Conservation (phyloP, 2,113 vertebrate genomes). For the Nymphicus hollandicus region DNA sequence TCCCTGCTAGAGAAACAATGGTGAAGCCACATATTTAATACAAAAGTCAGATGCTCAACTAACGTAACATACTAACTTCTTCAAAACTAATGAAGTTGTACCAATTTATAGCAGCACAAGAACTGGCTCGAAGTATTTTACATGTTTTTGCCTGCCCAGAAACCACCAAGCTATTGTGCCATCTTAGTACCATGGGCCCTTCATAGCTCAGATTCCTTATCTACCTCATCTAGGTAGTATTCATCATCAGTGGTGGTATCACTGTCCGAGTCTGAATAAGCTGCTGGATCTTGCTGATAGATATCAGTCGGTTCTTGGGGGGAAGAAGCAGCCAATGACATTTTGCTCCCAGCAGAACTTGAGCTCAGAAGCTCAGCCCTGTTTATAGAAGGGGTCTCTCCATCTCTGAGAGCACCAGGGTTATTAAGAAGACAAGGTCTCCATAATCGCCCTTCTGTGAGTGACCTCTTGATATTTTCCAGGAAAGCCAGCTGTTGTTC, state of each 20-base stretch:
- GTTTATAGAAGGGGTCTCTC: background rate
- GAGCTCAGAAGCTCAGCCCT: conserved; percentile 51
- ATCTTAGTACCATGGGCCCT: background rate
- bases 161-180: background rate
- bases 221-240: conserved; percentile 86
- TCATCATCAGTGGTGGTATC: conserved; percentile 94
- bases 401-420: conserved; percentile 66
- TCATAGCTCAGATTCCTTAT: conserved; percentile 83
- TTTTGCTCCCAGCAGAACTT: conserved; percentile 51
- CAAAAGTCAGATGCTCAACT: background rate
- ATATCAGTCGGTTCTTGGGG: conserved; percentile 62
- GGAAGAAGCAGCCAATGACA: conserved; percentile 63
- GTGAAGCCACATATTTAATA: background rate
- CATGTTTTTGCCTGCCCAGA: background rate
- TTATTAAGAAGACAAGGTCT: conserved; percentile 79
- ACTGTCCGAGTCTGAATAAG: conserved; percentile 83
- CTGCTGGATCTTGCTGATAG: conserved; percentile 56
- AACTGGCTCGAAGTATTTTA: background rate
- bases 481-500: conserved; percentile 79
- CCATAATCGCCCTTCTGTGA: conserved; percentile 80
- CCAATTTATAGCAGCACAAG: background rate
- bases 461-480: conserved; percentile 79
- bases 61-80: background rate
- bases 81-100: background rate
- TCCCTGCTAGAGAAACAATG: background rate